A percentile compares a stretch with the other conserved stretches of the same genome.
Evolutionary conservation across 1,140 invertebrate genomes (phyloP).

Genomic region (Pachypeltis micranthus): DNA sequence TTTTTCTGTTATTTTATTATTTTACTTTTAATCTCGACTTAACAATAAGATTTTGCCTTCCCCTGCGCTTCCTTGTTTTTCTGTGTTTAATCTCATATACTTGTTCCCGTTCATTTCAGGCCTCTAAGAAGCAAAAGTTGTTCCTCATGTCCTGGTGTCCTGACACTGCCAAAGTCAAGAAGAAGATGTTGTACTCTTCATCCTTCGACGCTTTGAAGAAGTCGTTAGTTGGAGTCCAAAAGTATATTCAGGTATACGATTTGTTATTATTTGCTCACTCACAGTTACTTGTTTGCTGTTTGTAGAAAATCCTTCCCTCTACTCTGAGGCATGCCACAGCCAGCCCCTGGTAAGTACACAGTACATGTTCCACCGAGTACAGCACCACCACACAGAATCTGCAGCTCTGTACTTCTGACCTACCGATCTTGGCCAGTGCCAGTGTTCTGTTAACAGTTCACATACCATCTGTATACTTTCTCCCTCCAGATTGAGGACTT

Average conservation of each 20-base stretch:
- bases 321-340: not conserved
- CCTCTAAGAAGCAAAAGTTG: constrained; percentile 87
- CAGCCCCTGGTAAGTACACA: not conserved
- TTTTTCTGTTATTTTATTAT: too few relatives aligned
- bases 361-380: not conserved
- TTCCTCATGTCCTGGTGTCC: constrained; percentile 97
- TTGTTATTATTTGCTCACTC: not conserved
- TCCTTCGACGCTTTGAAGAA: constrained; percentile 93
- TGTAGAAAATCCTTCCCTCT: not conserved
- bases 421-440: not conserved
- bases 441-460: not conserved
- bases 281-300: not conserved
- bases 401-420: not conserved
- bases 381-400: not conserved
- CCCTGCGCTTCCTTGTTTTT: too few relatives aligned
- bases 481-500: too few relatives aligned
- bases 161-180: constrained; percentile 91
- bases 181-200: constrained; percentile 96
- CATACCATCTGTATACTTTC: too few relatives aligned
- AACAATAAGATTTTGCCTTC: too few relatives aligned
- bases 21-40: too few relatives aligned
- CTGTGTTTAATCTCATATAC: too few relatives aligned
- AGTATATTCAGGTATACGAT: constrained; percentile 71
- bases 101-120: too few relatives aligned
- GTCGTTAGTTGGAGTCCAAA: constrained; percentile 87